Evolutionary conservation across 2,888 invertebrate species (phyloP).

Genomic region (Eristalinus sepulchralis): DNA sequence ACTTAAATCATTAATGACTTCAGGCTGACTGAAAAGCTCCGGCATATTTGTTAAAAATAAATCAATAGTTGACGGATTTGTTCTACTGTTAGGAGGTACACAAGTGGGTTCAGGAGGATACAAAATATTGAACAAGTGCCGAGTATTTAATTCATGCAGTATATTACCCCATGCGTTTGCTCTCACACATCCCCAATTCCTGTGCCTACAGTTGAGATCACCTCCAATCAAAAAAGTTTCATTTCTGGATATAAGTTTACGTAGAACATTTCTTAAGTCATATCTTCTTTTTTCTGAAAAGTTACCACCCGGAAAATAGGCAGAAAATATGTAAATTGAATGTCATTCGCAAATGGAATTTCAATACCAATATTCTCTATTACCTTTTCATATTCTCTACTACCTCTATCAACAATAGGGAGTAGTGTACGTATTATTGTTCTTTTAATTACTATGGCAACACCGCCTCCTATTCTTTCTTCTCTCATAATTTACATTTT

Average conservation of each 20-base stretch:
- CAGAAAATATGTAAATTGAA: neutral
- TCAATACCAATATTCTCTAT: too few relatives aligned
- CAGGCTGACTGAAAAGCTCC: neutral
- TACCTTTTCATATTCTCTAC: too few relatives aligned
- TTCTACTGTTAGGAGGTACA: too few relatives aligned
- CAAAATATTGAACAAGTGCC: neutral
- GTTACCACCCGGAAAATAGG: neutral
- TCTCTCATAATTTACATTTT: neutral
- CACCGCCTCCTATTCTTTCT: neutral
- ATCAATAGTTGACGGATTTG: neutral
- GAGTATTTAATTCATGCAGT: too few relatives aligned
- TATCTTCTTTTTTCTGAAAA: neutral
- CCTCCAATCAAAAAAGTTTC: neutral
- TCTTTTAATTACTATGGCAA: slow-evolving; percentile 11
- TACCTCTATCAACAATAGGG: neutral
- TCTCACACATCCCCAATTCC: neutral
- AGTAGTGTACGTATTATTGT: neutral
- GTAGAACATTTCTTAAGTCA: neutral
- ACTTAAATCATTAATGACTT: neutral
- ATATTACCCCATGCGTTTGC: neutral
- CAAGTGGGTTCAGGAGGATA: neutral
- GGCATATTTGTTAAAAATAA: neutral
- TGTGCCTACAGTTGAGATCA: neutral
- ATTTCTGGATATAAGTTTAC: neutral
- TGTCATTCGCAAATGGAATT: neutral